Evolutionary conservation across 2,888 invertebrate genomes (phyloP).

Genomic region (Linhomoeus sp.): DNA sequence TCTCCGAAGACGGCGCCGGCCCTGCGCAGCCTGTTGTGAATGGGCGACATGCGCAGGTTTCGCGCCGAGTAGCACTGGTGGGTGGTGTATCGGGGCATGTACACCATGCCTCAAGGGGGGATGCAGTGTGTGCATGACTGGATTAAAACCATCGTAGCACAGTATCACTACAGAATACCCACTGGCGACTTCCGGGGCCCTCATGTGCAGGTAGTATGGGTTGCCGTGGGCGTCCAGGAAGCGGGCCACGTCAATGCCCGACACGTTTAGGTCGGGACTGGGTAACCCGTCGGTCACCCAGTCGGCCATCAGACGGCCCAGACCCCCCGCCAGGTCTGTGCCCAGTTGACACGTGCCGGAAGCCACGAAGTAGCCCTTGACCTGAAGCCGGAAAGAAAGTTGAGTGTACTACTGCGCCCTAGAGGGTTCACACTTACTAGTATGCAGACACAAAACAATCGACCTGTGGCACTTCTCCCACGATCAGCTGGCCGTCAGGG

Average conservation of each 20-base stretch:
- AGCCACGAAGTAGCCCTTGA: constrained; percentile 69
- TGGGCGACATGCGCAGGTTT: constrained; percentile 76
- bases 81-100: constrained; percentile 45
- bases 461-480: constrained; percentile 82
- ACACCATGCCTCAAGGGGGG: constrained; percentile 17
- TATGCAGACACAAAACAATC: no score
- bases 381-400: no score
- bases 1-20: constrained; percentile 87
- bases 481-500: constrained; percentile 83
- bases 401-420: no score
- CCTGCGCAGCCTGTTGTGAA: constrained; percentile 69
- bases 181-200: constrained; percentile 79
- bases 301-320: constrained; percentile 64
- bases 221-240: constrained; percentile 86
- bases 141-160: no score
- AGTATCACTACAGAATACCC: neutral
- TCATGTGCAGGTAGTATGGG: constrained; percentile 65
- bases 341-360: constrained; percentile 91
- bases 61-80: constrained; percentile 49
- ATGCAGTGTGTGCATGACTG: no score
- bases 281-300: constrained; percentile 62
- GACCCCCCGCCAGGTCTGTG: constrained; percentile 80
- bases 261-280: constrained; percentile 45
- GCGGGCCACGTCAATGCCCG: constrained; percentile 66
- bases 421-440: no score